Evolutionary conservation across 2,113 vertebrate species (phyloP).

Genomic region (Antigone vipio): DNA sequence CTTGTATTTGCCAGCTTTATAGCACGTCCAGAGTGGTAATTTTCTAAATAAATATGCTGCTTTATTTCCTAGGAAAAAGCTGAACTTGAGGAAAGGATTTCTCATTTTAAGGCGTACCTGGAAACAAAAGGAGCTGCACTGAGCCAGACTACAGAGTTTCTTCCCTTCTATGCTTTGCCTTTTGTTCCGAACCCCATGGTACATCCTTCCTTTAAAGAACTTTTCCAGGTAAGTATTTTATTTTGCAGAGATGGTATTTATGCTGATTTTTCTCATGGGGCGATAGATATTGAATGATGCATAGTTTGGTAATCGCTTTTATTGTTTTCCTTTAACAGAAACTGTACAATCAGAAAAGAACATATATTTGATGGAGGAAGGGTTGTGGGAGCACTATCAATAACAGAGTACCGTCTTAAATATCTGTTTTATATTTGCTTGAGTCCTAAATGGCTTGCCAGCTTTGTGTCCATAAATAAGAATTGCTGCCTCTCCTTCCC

Average conservation of each 20-base stretch:
- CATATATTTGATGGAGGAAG: background rate
- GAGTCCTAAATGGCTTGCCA: background rate
- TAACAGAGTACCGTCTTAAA: background rate
- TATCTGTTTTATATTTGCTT: background rate
- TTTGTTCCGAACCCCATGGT: conserved; percentile 89
- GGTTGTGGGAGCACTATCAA: background rate
- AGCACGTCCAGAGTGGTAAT: background rate
- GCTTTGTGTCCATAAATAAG: background rate
- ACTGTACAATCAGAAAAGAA: background rate
- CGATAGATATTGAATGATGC: background rate
- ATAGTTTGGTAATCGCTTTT: background rate
- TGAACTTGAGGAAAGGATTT: conserved; percentile 83
- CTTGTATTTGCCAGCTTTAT: background rate
- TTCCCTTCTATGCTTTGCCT: conserved; percentile 94
- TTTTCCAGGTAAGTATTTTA: conserved; percentile 84
- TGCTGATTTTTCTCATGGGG: background rate
- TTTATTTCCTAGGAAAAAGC: conserved; percentile 77
- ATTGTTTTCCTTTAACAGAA: background rate
- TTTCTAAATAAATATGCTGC: background rate
- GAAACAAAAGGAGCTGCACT: conserved; percentile 89
- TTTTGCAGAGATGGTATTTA: background rate
- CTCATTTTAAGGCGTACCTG: conserved; percentile 86
- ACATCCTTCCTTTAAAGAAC: conserved; percentile 91
- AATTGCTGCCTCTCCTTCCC: background rate
- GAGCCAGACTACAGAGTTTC: conserved; percentile 91